Conservation (phyloP, 2,113 vertebrate genomes). For the Siphamia tubifer region DNA sequence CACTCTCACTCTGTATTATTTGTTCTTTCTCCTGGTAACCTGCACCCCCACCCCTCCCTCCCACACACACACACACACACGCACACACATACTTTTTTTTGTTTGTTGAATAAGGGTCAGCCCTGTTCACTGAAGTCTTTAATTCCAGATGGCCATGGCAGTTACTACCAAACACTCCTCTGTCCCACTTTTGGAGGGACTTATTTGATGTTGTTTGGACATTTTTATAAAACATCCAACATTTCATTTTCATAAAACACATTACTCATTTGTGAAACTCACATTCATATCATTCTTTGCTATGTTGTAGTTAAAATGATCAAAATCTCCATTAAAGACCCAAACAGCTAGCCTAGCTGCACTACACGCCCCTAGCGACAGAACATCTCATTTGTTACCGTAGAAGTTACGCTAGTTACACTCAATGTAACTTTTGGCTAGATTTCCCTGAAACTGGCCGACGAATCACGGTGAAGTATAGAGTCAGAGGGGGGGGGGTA, state of each 20-base stretch:
- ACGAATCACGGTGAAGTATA: no score
- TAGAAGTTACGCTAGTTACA: no score
- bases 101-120: constrained; percentile 83
- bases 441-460: no score
- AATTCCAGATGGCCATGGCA: constrained; percentile 84
- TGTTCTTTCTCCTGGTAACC: background rate
- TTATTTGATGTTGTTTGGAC: background rate
- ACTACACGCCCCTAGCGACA: no score
- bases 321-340: background rate
- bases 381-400: no score
- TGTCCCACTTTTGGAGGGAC: background rate
- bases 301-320: background rate
- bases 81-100: constrained; percentile 3
- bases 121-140: constrained; percentile 79
- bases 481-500: no score
- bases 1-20: background rate
- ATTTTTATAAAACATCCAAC: no score
- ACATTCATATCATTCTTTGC: background rate
- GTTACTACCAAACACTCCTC: constrained; percentile 76
- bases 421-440: no score
- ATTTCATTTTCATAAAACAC: background rate
- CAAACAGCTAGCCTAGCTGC: no score
- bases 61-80: no score
- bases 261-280: background rate
- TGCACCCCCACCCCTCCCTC: background rate